Evolutionary conservation across 64 coral and sea anemone genomes (phyloP).

Genomic region (Dendrophyllia cribrosa): DNA sequence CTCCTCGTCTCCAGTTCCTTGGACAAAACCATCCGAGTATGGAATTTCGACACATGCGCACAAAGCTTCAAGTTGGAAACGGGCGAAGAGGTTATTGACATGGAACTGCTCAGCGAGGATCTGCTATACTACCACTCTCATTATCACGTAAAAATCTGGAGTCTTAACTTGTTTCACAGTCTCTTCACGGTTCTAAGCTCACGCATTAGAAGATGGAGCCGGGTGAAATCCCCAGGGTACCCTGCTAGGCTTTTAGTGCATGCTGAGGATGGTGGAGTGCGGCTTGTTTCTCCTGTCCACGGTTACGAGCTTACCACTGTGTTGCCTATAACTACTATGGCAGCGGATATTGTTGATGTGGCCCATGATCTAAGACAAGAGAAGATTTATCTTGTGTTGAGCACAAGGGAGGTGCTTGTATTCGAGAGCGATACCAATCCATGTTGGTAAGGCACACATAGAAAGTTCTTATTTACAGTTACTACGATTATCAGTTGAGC

Average conservation of each 20-base stretch:
- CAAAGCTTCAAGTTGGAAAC: slow-evolving; percentile 90
- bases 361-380: slow-evolving; percentile 83
- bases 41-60: slow-evolving; percentile 97
- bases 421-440: slow-evolving; percentile 88
- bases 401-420: slow-evolving; percentile 75
- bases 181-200: slow-evolving; percentile 87
- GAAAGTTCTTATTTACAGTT: neutral
- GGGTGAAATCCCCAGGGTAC: slow-evolving; percentile 62
- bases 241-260: slow-evolving; percentile 43
- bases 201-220: slow-evolving; percentile 62
- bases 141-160: slow-evolving; percentile 91
- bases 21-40: slow-evolving; percentile 93
- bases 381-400: slow-evolving; percentile 83
- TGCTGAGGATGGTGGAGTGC: slow-evolving; percentile 48
- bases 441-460: slow-evolving; percentile 75
- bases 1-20: slow-evolving; percentile 85
- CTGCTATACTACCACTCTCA: slow-evolving; percentile 85
- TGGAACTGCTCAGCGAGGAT: slow-evolving; percentile 76
- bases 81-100: slow-evolving; percentile 81
- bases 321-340: slow-evolving; percentile 78
- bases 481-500: neutral
- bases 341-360: slow-evolving; percentile 77
- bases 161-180: slow-evolving; percentile 89
- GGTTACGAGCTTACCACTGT: slow-evolving; percentile 87
- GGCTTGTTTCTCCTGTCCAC: slow-evolving; percentile 89